phyloP scores from a whole-genome alignment of 2,113 vertebrate genomes.

The Arothron firmamentum region DNA sequence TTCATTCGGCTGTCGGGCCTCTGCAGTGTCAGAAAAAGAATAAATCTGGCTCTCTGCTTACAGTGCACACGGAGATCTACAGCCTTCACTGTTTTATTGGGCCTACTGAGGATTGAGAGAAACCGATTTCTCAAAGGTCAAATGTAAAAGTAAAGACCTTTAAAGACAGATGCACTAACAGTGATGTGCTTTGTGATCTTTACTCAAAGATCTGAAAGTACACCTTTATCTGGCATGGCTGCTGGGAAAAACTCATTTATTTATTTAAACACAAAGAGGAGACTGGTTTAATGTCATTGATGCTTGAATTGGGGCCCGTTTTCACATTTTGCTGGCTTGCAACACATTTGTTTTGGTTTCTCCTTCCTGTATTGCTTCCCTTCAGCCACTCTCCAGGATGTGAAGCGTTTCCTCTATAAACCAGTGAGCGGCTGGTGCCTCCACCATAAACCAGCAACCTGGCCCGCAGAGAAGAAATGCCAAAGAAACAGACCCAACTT shows the following conservation, averaged over 20 bases:
- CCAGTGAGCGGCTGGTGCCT: constrained; percentile 21
- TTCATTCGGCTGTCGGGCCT: not conserved
- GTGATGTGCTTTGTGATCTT: no score
- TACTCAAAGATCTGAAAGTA: no score
- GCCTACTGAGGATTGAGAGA: no score
- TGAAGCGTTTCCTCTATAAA: constrained; percentile 49
- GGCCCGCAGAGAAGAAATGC: not conserved
- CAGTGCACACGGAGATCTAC: no score
- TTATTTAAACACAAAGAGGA: not conserved
- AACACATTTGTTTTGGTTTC: constrained; percentile 36
- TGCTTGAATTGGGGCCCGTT: not conserved
- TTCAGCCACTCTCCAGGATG: constrained; percentile 21
- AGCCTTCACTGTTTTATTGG: no score
- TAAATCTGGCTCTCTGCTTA: no score
- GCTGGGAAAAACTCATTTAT: not conserved
- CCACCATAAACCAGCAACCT: not conserved
- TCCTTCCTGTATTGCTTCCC: constrained; percentile 51
- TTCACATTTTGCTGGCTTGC: not conserved
- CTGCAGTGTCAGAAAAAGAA: no score
- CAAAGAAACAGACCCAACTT: not conserved
- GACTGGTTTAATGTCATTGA: not conserved
- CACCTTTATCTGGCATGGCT: no score
- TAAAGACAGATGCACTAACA: no score
- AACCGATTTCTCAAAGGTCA: no score
- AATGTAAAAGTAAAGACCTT: no score